A percentile compares a stretch with the other conserved stretches of the same genome.
These are phyloP conservation scores for Pandion haliaetus DNA, from an alignment of 2,113 vertebrate species.

Conservation along the genomic window DNA sequence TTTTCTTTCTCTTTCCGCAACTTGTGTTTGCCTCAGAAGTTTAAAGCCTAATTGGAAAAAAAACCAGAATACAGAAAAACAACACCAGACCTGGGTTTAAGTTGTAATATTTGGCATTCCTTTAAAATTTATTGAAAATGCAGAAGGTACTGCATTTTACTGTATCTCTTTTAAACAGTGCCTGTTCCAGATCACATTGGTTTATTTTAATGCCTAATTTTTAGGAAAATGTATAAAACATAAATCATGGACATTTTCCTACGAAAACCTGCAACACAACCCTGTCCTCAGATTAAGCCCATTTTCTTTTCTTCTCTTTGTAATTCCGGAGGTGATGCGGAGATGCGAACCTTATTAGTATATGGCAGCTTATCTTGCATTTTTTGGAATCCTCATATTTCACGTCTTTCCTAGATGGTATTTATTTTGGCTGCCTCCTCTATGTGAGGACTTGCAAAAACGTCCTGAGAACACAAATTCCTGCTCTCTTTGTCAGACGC, in stretches of 20 bases:
- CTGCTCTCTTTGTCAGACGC: neutral
- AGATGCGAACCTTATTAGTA: neutral
- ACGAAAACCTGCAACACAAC: neutral
- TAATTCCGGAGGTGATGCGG: neutral
- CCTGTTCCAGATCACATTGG: neutral
- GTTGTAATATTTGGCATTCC: neutral
- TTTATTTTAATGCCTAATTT: neutral
- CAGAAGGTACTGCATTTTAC: neutral
- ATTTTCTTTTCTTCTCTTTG: neutral
- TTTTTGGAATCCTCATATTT: neutral
- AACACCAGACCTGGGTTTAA: neutral
- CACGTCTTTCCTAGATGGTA: neutral
- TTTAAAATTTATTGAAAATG: neutral
- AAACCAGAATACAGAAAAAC: neutral
- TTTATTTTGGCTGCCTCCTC: neutral
- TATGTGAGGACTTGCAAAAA: neutral
- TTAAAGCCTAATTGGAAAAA: neutral
- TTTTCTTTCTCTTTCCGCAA: neutral
- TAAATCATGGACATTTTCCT: neutral
- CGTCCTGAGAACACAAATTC: neutral
- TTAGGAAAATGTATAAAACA: neutral
- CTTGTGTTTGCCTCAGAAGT: neutral
- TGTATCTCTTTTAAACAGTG: neutral
- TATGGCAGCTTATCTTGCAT: neutral
- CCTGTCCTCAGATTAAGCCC: neutral